phyloP scores from a whole-genome alignment of 2,888 invertebrate genomes.

The Papilio protenor region DNA sequence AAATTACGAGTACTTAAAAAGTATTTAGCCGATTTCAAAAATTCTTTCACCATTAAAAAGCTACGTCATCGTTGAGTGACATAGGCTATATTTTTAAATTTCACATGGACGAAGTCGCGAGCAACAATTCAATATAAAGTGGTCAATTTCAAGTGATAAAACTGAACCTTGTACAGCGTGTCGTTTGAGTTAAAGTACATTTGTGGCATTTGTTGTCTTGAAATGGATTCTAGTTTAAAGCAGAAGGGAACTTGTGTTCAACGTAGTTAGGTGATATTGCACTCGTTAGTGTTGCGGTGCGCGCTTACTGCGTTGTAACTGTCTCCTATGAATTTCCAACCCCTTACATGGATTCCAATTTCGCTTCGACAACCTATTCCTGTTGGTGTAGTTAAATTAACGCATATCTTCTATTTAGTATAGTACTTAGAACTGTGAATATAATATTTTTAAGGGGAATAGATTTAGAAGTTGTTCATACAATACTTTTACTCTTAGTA shows the following conservation, averaged over 20 bases:
- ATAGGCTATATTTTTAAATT: too few species aligned
- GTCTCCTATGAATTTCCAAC: slow-evolving; percentile 57
- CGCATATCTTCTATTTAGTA: background rate
- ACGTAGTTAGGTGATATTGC: slow-evolving; percentile 77
- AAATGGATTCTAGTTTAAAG: slow-evolving; percentile 81
- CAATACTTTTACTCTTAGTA: too few species aligned
- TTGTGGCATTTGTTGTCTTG: slow-evolving; percentile 75
- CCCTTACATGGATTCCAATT: slow-evolving; percentile 57
- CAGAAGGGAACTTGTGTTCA: slow-evolving; percentile 71
- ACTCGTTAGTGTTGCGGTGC: slow-evolving; percentile 71
- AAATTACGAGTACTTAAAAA: too few species aligned
- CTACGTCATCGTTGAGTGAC: too few species aligned
- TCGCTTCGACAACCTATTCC: slow-evolving; percentile 44
- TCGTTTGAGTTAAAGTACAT: slow-evolving; percentile 72
- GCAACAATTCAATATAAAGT: slow-evolving; percentile 50
- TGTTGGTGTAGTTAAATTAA: slow-evolving; percentile 4
- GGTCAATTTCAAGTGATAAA: slow-evolving; percentile 75
- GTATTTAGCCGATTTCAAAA: too few species aligned
- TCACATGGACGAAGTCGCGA: too few species aligned
- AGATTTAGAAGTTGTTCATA: too few species aligned
- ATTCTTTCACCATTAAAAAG: too few species aligned
- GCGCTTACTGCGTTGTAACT: slow-evolving; percentile 62
- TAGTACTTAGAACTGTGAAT: slow-evolving; percentile 47
- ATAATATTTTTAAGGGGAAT: too few species aligned
- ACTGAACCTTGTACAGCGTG: slow-evolving; percentile 70